A percentile compares a stretch with the other conserved stretches of the same genome.
phyloP scores from a whole-genome alignment of 2,888 invertebrate species.

The Drosophila fulvimacula region DNA sequence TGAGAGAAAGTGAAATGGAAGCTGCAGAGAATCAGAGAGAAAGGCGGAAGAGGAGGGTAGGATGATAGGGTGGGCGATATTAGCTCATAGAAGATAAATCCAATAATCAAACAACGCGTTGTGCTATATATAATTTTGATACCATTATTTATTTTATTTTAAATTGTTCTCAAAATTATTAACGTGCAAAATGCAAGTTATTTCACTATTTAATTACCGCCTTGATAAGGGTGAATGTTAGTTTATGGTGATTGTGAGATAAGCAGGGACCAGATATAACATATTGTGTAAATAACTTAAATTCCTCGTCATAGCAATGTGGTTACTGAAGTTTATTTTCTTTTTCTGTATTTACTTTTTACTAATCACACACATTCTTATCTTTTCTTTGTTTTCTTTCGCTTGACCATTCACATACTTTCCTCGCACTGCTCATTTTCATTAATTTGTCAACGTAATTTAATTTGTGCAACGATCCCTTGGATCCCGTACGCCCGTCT shows the following conservation, averaged over 20 bases:
- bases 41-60: no score
- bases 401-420: conserved; percentile 46
- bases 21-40: no score
- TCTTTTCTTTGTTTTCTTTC: conserved; percentile 15
- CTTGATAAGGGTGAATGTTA: not conserved
- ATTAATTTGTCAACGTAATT: conserved; percentile 70
- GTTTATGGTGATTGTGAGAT: conserved; percentile 9
- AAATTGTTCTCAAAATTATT: no score
- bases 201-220: conserved; percentile 10
- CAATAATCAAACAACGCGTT: no score
- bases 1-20: no score
- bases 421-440: conserved; percentile 51
- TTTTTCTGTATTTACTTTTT: no score
- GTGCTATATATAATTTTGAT: no score
- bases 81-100: no score
- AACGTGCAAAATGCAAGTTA: no score
- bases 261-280: conserved; percentile 10
- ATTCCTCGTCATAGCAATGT: conserved; percentile 19
- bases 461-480: conserved; percentile 33
- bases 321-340: no score
- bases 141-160: no score
- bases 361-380: conserved; percentile 11
- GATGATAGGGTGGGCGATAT: no score
- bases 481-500: not conserved
- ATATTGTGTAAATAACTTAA: not conserved